A percentile compares a stretch with the other conserved stretches of the same genome.
Conservation (phyloP, 2,797 vertebrate species). For the Dendrocincla fuliginosa region DNA sequence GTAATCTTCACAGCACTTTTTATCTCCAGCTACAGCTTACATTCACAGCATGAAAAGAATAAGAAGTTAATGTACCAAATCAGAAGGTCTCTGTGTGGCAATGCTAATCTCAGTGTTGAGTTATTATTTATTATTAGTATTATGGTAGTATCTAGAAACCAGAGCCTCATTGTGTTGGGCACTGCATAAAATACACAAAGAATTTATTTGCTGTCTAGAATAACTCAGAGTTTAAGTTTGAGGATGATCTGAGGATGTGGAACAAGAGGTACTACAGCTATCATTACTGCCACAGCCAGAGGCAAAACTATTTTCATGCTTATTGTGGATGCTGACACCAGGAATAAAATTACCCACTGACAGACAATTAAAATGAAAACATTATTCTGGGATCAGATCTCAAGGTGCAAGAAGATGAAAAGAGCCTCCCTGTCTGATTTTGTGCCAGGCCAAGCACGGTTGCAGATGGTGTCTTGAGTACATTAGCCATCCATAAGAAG, state of each 20-base stretch:
- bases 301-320: background rate
- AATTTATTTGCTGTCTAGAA: background rate
- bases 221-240: background rate
- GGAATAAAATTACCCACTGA: constrained; percentile 10
- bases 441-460: background rate
- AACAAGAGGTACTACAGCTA: background rate
- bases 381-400: constrained; percentile 10
- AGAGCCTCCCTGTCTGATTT: constrained; percentile 3
- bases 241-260: background rate
- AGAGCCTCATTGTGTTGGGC: background rate
- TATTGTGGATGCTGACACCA: constrained; percentile 7
- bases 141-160: background rate
- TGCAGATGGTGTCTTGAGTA: background rate
- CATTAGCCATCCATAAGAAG: background rate
- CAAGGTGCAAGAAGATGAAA: background rate
- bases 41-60: constrained; percentile 61
- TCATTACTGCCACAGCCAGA: background rate
- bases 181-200: background rate
- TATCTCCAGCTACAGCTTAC: constrained; percentile 56
- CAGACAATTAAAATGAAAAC: constrained; percentile 27
- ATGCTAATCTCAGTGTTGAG: constrained; percentile 52
- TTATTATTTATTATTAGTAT: constrained; percentile 58
- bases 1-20: constrained; percentile 61
- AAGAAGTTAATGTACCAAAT: constrained; percentile 60
- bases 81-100: constrained; percentile 35